Conservation (phyloP, 2,113 vertebrate species). For the Mirza zaza region DNA sequence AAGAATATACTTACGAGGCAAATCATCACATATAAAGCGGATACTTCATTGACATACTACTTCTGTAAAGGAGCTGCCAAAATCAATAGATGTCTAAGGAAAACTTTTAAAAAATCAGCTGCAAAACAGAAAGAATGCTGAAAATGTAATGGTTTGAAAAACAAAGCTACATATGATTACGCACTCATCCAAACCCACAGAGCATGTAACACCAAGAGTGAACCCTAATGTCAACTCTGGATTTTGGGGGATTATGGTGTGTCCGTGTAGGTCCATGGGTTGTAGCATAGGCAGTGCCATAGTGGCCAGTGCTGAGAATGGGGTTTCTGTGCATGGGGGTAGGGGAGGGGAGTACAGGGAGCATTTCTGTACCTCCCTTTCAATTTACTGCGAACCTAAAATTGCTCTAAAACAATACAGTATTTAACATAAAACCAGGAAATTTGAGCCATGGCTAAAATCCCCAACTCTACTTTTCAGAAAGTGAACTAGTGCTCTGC, state of each 20-base stretch:
- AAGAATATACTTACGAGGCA: not conserved
- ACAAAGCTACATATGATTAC: not conserved
- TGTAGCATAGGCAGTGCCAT: not conserved
- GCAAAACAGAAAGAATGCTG: not conserved
- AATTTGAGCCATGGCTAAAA: not conserved
- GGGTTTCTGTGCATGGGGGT: too few species aligned
- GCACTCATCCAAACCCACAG: not conserved
- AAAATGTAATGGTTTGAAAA: slow-evolving; percentile 1
- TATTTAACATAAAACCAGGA: not conserved
- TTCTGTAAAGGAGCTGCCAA: not conserved
- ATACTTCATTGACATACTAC: not conserved
- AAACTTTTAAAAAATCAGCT: not conserved
- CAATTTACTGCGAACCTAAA: not conserved
- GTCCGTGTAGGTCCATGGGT: rapidly evolving
- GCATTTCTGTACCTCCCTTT: not conserved
- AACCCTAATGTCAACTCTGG: not conserved
- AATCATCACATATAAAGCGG: not conserved
- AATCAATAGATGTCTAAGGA: not conserved
- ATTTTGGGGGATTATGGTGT: not conserved
- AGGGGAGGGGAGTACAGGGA: rapidly evolving
- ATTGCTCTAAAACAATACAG: not conserved
- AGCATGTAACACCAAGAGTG: not conserved
- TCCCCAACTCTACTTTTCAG: not conserved
- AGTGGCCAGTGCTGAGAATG: not conserved
- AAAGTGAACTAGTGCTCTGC: not conserved